Conservation (phyloP, 1,140 invertebrate genomes). For the Saxidomus purpurata region DNA sequence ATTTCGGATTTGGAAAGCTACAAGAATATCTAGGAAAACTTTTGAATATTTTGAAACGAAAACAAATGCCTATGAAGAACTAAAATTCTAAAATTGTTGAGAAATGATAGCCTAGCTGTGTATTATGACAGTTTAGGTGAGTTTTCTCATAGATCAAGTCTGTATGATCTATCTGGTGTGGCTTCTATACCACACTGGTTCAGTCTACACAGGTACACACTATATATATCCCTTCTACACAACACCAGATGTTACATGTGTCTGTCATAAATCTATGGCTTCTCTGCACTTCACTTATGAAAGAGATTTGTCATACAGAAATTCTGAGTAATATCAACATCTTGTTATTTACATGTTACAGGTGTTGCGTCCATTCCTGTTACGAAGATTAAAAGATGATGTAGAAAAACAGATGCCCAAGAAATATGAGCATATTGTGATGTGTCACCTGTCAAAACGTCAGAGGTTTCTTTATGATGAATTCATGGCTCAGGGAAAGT, state of each 20-base stretch:
- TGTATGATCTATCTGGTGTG: constrained; percentile 22
- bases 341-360: constrained; percentile 87
- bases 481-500: constrained; percentile 99
- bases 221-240: too few species aligned
- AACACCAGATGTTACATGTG: too few species aligned
- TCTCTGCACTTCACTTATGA: too few species aligned
- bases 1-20: too few species aligned
- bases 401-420: constrained; percentile 99
- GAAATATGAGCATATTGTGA: constrained; percentile 99
- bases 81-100: too few species aligned
- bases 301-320: too few species aligned
- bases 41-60: too few species aligned
- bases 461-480: constrained; percentile 99
- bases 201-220: neutral
- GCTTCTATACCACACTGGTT: constrained; percentile 10
- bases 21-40: too few species aligned
- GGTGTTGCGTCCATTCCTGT: constrained; percentile 98
- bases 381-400: constrained; percentile 98
- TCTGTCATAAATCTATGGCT: too few species aligned
- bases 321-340: too few species aligned
- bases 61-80: too few species aligned
- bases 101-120: constrained; percentile 36
- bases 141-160: constrained; percentile 22
- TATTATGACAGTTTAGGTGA: neutral
- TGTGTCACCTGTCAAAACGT: constrained; percentile 98